Base-by-base conservation (phyloP, 2,113 vertebrate species). In the Pogonocichla stellata region DNA sequence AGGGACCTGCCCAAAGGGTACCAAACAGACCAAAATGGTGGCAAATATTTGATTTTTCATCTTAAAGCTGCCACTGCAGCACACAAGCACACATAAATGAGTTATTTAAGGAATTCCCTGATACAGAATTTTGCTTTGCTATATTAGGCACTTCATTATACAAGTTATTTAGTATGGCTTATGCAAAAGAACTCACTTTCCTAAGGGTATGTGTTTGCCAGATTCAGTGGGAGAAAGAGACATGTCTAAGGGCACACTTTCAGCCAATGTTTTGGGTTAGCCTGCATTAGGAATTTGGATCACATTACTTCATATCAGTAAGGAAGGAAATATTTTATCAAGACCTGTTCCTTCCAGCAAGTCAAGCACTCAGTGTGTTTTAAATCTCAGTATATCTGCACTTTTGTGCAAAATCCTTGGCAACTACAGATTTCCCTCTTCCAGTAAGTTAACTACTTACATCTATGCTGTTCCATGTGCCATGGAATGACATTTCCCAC, bases 61-160 rank as follows among this genome's bases (percentile, higher is more conserved):
- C 51, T 69, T 73, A 71, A 83, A 95, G 77, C 71, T 87, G 60
- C 71, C 28, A 71, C 50, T 42, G 24, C 57, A 80, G 90, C 36
- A 77, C 80, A 33, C 28, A 51, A 79, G 61, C 73, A 66, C 50
- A 28, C 42, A 66, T 33, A 8, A 2, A 42, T 47, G 80, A 86
- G 51, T 70, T 80, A 54, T 51, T 75, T 58, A 78, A 95, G 19
- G 71, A 92, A 92, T 47, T 83, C 90, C 90, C 79, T 90, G 92
- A 93, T 36, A 65, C 0, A 86, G 57, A 88, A n/a, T 60, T 73
- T 86, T 84, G 61, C 36, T 94, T 86, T 2, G 2, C n/a, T 86
- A 6, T 62, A 54, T 84, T 94, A 95, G 94, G 95, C 95, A 96
- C 94, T 95, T 96, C 23, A 31, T 72, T 80, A 81, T 48, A 80